Percentiles rank a stretch among this genome's conserved stretches.
phyloP scores from a whole-genome alignment of 2,888 invertebrate species.

The Diarsia rubi region DNA sequence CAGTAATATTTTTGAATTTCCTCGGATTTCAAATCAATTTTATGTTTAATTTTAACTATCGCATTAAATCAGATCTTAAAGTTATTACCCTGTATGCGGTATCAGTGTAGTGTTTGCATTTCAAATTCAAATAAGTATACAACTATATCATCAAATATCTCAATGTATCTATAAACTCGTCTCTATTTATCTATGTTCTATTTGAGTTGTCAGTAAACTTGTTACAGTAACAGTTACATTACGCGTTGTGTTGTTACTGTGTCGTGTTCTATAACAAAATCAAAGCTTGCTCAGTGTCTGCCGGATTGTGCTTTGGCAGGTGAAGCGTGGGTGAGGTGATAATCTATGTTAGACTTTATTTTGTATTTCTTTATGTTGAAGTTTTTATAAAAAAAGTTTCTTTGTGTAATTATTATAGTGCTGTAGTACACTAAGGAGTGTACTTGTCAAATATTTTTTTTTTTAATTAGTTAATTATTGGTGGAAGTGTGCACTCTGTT shows the following conservation, averaged over 20 bases:
- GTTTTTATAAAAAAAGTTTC: not conserved
- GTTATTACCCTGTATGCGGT: not conserved
- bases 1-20: not conserved
- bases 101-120: conserved; percentile 54
- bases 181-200: conserved; percentile 47
- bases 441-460: not conserved
- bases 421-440: conserved; percentile 22
- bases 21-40: not conserved
- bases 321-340: conserved; percentile 74
- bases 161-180: conserved; percentile 37
- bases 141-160: conserved; percentile 39
- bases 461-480: not conserved
- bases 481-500: not conserved
- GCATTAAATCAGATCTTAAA: not conserved
- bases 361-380: not conserved
- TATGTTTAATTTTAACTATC: not conserved
- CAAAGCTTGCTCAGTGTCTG: conserved; percentile 73
- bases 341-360: conserved; percentile 23
- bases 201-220: conserved; percentile 50
- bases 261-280: conserved; percentile 58
- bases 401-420: not conserved
- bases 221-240: conserved; percentile 44
- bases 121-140: conserved; percentile 33
- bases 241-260: conserved; percentile 33
- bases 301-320: conserved; percentile 77